Evolutionary conservation across 2,113 vertebrate species (phyloP).

Genomic region (Zapus hudsonius): DNA sequence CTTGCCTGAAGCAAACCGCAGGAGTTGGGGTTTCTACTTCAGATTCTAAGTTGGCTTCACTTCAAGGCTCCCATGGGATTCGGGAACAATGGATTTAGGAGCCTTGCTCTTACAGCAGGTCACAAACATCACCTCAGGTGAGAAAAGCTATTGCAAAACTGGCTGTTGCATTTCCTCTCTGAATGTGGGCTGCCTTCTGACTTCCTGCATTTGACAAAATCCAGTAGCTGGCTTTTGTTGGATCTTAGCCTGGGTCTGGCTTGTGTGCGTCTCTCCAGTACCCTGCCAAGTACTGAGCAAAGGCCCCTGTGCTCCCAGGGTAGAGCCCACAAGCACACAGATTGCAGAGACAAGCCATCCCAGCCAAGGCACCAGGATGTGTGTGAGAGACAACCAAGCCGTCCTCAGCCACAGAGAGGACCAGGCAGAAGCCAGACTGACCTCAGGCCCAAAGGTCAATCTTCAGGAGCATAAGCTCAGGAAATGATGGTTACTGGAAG

Average conservation of each 20-base stretch:
- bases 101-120: background rate
- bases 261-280: background rate
- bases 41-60: constrained; percentile 9
- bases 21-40: constrained; percentile 34
- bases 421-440: background rate
- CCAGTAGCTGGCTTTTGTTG: background rate
- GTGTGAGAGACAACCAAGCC: background rate
- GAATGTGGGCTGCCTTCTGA: background rate
- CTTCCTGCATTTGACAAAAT: background rate
- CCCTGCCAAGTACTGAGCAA: background rate
- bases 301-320: background rate
- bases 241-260: background rate
- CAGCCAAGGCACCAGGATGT: background rate
- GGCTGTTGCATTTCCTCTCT: background rate
- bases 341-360: background rate
- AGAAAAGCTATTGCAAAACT: background rate
- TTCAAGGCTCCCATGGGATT: background rate
- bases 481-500: background rate
- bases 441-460: background rate
- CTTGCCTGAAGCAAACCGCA: constrained; percentile 22
- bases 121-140: background rate
- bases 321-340: background rate
- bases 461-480: background rate
- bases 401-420: background rate
- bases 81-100: background rate